A percentile compares a stretch with the other conserved stretches of the same genome.
These are phyloP conservation scores for Motacilla alba DNA, from an alignment of 2,113 vertebrate genomes.

Conservation along the genomic window DNA sequence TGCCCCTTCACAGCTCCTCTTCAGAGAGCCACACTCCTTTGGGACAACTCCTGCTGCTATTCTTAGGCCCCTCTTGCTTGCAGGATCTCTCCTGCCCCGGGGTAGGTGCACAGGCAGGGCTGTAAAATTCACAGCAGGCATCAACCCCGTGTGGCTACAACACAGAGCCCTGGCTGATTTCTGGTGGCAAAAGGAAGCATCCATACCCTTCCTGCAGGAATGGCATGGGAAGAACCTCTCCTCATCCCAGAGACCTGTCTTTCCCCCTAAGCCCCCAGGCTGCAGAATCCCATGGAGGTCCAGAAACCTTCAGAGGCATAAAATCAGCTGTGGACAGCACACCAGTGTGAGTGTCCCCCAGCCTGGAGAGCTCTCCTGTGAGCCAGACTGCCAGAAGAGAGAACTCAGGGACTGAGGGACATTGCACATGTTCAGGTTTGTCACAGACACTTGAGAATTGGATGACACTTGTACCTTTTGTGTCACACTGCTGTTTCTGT, in stretches of 20 bases:
- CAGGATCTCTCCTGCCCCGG: fast-evolving
- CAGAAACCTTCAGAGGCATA: neutral
- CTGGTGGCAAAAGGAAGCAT: neutral
- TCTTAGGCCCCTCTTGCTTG: neutral
- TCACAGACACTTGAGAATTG: neutral
- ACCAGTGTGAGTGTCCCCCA: neutral
- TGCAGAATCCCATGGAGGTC: neutral
- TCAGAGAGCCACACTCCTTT: neutral
- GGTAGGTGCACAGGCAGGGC: neutral
- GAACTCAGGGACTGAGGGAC: fast-evolving
- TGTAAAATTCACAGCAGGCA: neutral
- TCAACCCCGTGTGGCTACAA: fast-evolving
- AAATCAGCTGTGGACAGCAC: neutral
- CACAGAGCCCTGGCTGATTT: neutral
- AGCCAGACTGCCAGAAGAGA: neutral
- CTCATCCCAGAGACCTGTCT: neutral
- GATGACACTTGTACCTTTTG: neutral
- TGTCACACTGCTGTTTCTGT: neutral
- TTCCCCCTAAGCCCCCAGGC: neutral
- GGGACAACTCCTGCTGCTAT: neutral
- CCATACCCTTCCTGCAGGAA: neutral
- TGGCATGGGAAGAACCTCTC: neutral
- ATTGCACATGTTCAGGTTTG: fast-evolving
- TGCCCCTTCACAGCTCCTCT: neutral
- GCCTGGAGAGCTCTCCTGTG: neutral